Base-by-base conservation (phyloP, 2,888 invertebrate species). In the Plebejus melissa region DNA sequence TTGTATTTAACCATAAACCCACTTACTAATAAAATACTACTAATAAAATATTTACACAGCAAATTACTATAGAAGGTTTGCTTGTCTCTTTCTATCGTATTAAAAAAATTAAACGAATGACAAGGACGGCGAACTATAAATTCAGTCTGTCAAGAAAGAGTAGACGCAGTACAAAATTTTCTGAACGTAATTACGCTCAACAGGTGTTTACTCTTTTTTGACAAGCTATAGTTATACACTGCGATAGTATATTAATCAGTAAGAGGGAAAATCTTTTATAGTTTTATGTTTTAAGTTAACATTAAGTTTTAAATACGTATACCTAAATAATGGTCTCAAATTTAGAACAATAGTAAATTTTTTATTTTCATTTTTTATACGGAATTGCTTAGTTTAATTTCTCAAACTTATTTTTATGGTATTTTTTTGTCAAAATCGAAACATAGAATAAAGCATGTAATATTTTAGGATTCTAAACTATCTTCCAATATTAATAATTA, bases 321-420 rank as follows among this genome's bases (percentile, higher is more conserved):
- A 32, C 69, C 38, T 38, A 38, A 38, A 38, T n/a, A 54, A 41
- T 41, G 41, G 70, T 70, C 70, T 70, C 41, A 70, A 70, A 41
- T 70, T 41, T 70, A 70, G 70, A 70, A 70, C 70, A 41, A 70
- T 70, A 70, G 70, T 41, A 5, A 28, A 54, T 72, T n/a, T 22
- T 46, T n/a, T 41, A 70, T 41, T 38, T 41, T 22, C 13, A 41
- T 70, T 71, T 22, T 72, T 72, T 32, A 54, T 54, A 54, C 3
- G 5, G 41, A 41, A 36, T 28, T 28, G 13, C 32, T 16, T 36
- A 60, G 11, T 28, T 60, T 60, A 60, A 60, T 60, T 22, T n/a
- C 0, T 28, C 22, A 46, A 11, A 46, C 46, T 46, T 46, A 46
- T 46, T 46, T 9, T 46, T 46, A 46, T 46, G 46, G 46, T 46